Evolutionary conservation across 2,888 invertebrate genomes (phyloP), one percentile per base, ranked within the genome.

Genomic region (Aleiodes leptofemur): DNA sequence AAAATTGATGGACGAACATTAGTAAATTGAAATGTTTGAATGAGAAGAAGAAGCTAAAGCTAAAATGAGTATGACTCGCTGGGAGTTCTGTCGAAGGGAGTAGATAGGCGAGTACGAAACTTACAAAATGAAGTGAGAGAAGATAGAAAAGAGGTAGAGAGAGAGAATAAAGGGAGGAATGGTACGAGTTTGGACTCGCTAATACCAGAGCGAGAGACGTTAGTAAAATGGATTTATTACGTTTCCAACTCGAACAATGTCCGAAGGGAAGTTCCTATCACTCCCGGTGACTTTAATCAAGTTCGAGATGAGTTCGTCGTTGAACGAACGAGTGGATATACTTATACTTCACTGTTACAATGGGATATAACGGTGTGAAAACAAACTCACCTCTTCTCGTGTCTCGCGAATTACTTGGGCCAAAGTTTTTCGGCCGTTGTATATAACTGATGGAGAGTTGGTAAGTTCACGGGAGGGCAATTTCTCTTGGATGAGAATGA

Each of bases 201-300:
- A 75, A 75, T 75, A 71, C 56, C 34, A 48, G 68, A 29, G 38
- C 16, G 57, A 55, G 29, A 29, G 59, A 68, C 68, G 68, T 72
- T 72, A 69, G 69, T 76, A 68, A 79, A 79, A 73, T 69, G 61
- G 74, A 79, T 77, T 76, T 77, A 77, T 77, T 76, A 56, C 74
- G 68, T 79, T 77, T 74, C 51, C 61, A 69, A 74, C 51, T 76
- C 43, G 73, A 78, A 77, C 74, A 75, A 72, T 75, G 73, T 78
- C 50, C 68, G 29, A 57, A 23, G 68, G 53, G 69, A 77, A 78
- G 76, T 78, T 77, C 69, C 69, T 70, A 77, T 77, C 76, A 77
- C 69, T 73, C 43, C 43, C 69, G 72, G 78, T 78, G 82, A 84
- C 83, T 83, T 81, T 80, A 81, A 81, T 81, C 78, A 78, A 84